Evolutionary conservation across 2,797 vertebrate genomes (phyloP), one percentile per base, ranked within the genome.

Genomic region (Antennarius maculatus): DNA sequence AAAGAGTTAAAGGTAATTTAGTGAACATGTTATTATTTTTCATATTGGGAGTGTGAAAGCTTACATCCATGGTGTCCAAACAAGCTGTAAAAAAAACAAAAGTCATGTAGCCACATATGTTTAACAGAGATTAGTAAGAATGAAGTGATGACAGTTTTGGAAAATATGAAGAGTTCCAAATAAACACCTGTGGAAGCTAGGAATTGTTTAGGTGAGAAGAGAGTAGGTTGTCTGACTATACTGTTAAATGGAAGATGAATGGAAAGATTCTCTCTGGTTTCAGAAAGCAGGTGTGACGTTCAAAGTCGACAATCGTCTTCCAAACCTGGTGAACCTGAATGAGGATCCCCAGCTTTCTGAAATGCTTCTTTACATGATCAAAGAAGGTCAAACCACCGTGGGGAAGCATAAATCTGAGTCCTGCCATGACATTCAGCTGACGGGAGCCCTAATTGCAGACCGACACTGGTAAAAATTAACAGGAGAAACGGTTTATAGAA

Each of bases 281-380:
- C 71, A 99, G 97, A 97, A 95, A 94, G 94, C 94, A 55, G 97
- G 95, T 14, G 92, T 96, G 84, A 94, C 96, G 0, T 96, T 99
- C 88, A 96, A 96, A 91, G 94, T 97, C 87, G 97, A 98, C 89
- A 97, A 97, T 84, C 91, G 82, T 49, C 92, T 97, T 67, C 97
- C 98, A 60, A 98, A 97, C 85, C 91, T 99, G 67, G 97, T 99
- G 66, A 99, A 98, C 85, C 94, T 99, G 77, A 99, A 94, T 54
- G 98, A 98, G 88, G 98, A 99, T 77, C 97, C 97, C 46, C 98
- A 99, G 88, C 93, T 99, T 61, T 99, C 98, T 3, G 98, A 99
- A 88, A 95, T 97, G 94, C 93, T 99, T 48, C 87, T 98, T 6
- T 99, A 99, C 75, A 97, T 97, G 96, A 95, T 99, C 74, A 96